phyloP scores from a whole-genome alignment of 2,888 invertebrate genomes.

The Serrognathus titanus region DNA sequence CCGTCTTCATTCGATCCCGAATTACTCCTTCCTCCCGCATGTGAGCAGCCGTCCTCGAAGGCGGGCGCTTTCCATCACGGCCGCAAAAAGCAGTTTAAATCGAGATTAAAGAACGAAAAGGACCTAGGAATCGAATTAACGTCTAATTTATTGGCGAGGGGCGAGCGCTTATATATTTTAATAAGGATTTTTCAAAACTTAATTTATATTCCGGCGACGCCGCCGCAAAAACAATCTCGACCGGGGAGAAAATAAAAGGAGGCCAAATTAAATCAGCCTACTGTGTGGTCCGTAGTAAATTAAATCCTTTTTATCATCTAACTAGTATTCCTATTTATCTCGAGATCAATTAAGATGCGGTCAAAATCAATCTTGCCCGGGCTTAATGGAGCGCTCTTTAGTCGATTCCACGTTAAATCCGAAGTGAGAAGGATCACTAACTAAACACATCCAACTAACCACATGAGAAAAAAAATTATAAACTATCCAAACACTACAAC shows the following conservation, averaged over 20 bases:
- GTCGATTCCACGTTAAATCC: slow-evolving; percentile 14
- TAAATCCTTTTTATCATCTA: slow-evolving; percentile 24
- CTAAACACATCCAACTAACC: no score
- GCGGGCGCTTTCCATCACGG: no score
- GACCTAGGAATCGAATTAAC: slow-evolving; percentile 7
- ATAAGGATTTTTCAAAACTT: background rate
- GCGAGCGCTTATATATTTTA: background rate
- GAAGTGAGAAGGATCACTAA: no score
- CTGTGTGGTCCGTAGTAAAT: slow-evolving; percentile 24
- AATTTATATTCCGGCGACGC: slow-evolving; percentile 9
- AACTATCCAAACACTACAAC: no score
- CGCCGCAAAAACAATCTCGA: slow-evolving; percentile 2
- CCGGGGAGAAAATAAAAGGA: background rate
- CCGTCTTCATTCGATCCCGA: no score
- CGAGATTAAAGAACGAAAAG: background rate
- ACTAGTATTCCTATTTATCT: slow-evolving; percentile 24
- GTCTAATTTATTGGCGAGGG: slow-evolving; percentile 6
- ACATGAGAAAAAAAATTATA: no score
- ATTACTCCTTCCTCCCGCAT: no score
- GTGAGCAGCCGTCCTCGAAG: no score
- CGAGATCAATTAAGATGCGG: slow-evolving; percentile 23
- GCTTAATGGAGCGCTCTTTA: slow-evolving; percentile 21
- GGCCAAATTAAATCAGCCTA: slow-evolving; percentile 11
- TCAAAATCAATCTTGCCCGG: slow-evolving; percentile 18
- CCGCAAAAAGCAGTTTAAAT: background rate